Percentiles rank a stretch among this genome's conserved stretches.
Conservation (phyloP, 1,140 invertebrate species). For the Sarcophaga bullata region DNA sequence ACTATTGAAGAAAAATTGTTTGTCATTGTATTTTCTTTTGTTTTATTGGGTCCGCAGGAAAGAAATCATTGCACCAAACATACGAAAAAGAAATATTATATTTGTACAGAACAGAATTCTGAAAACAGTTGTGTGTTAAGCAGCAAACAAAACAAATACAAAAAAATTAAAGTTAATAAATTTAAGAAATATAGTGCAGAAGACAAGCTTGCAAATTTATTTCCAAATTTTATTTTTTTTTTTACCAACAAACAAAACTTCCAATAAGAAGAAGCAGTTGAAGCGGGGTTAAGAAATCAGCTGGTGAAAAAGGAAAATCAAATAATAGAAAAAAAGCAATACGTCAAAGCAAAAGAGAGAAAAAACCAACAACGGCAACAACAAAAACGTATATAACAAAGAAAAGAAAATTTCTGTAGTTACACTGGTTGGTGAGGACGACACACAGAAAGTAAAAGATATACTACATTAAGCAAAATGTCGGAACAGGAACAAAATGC, state of each 20-base stretch:
- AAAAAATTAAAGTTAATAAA: background rate
- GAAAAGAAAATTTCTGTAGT: constrained; percentile 21
- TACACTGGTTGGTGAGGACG: constrained; percentile 6
- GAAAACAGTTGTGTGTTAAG: background rate
- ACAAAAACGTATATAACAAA: background rate
- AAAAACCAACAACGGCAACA: background rate
- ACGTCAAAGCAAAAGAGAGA: background rate
- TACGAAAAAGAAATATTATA: background rate
- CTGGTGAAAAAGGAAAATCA: constrained; percentile 8
- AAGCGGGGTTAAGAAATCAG: background rate
- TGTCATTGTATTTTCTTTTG: constrained; percentile 23
- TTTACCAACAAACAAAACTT: constrained; percentile 11
- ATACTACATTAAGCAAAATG: constrained; percentile 29
- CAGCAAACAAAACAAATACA: background rate
- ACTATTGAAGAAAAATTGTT: background rate
- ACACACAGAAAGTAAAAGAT: background rate
- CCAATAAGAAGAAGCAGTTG: background rate
- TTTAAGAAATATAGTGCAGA: background rate
- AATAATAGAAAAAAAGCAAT: constrained; percentile 4
- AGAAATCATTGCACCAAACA: background rate
- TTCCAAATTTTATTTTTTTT: background rate
- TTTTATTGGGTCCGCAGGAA: background rate
- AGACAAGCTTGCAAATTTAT: background rate
- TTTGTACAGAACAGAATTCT: background rate
- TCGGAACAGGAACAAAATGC: constrained; percentile 40